Evolutionary conservation across 2,888 invertebrate species (phyloP).

Genomic region (Aleiodes leptofemur): DNA sequence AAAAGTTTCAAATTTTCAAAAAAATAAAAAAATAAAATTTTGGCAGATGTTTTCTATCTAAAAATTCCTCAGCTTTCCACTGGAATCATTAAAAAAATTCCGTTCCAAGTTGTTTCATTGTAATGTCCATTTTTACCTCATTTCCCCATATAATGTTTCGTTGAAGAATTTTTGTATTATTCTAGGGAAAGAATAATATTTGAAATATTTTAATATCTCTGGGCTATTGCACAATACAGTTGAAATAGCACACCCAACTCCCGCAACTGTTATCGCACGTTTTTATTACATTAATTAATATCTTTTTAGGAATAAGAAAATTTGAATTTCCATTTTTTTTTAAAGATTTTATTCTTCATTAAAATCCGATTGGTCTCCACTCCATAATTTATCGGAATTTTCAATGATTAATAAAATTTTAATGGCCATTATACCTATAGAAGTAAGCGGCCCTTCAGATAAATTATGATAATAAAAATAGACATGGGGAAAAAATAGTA

Average conservation of each 20-base stretch:
- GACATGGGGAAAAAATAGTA: constrained; percentile 18
- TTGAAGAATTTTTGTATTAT: background rate
- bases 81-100: too few species aligned
- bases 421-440: background rate
- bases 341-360: too few species aligned
- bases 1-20: too few species aligned
- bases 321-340: too few species aligned
- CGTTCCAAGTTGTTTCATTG: too few species aligned
- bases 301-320: too few species aligned
- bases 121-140: too few species aligned
- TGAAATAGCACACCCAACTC: background rate
- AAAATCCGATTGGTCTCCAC: background rate
- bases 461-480: background rate
- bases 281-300: constrained; percentile 45
- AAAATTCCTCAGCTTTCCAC: too few species aligned
- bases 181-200: background rate
- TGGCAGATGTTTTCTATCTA: too few species aligned
- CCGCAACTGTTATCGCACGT: constrained; percentile 63
- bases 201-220: background rate
- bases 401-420: background rate
- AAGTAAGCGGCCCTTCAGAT: too few species aligned
- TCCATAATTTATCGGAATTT: too few species aligned
- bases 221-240: background rate
- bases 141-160: background rate
- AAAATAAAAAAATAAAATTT: too few species aligned